Evolutionary conservation across 2,888 invertebrate species (phyloP).

Genomic region (Thera obeliscata): DNA sequence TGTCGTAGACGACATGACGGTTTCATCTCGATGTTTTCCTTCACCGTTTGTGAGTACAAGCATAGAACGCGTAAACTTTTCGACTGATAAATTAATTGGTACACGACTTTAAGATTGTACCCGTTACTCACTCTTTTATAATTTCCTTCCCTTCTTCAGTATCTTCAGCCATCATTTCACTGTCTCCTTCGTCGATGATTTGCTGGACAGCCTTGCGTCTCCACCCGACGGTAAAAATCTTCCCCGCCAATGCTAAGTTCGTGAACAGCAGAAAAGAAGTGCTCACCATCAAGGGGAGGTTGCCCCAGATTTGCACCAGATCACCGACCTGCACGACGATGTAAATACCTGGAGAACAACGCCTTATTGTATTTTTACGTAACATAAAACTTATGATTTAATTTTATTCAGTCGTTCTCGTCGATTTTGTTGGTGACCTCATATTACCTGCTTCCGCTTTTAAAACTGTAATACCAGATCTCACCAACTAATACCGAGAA

Average conservation of each 20-base stretch:
- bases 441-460: too few species aligned
- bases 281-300: constrained; percentile 64
- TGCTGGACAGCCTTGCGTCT: constrained; percentile 48
- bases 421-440: too few species aligned
- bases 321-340: constrained; percentile 68
- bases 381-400: too few species aligned
- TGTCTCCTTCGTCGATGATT: constrained; percentile 54
- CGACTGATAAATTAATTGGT: too few species aligned
- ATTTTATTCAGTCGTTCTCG: too few species aligned
- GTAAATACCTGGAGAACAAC: constrained; percentile 54
- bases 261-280: constrained; percentile 67
- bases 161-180: constrained; percentile 47
- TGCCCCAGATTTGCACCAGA: constrained; percentile 68
- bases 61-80: too few species aligned
- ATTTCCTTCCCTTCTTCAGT: constrained; percentile 49
- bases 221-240: constrained; percentile 58
- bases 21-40: too few species aligned
- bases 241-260: constrained; percentile 57
- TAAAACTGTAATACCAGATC: background rate
- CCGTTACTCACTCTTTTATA: constrained; percentile 52
- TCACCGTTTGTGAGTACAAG: too few species aligned
- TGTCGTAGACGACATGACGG: too few species aligned
- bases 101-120: too few species aligned
- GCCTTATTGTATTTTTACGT: too few species aligned
- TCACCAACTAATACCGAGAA: constrained; percentile 37